Conservation (phyloP, 2,888 invertebrate genomes). For the Dryocosmus kuriphilus region DNA sequence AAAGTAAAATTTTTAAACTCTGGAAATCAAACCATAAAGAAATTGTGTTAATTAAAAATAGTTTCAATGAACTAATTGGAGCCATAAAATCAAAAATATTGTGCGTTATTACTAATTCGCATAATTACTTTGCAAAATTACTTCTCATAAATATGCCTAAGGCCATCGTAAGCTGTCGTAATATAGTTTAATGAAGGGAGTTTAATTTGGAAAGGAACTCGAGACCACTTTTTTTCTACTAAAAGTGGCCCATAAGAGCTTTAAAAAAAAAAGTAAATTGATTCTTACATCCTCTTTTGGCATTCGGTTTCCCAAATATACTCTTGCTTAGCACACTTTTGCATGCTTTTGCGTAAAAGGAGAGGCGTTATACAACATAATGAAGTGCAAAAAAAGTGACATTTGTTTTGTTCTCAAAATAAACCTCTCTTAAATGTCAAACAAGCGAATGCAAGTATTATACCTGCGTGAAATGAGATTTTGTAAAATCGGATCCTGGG, state of each 20-base stretch:
- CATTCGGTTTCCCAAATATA: constrained; percentile 16
- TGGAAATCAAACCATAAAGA: not conserved
- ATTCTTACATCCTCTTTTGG: constrained; percentile 12
- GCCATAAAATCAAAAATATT: not conserved
- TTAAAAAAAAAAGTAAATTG: constrained; percentile 12
- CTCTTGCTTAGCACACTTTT: not conserved
- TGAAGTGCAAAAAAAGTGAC: constrained; percentile 5
- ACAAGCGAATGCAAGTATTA: not conserved
- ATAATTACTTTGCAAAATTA: constrained; percentile 3
- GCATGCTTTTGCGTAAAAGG: not conserved
- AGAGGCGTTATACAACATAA: not conserved
- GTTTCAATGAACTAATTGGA: not conserved
- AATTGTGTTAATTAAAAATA: not conserved
- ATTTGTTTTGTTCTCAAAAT: constrained; percentile 26
- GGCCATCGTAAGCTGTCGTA: constrained; percentile 10
- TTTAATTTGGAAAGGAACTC: constrained; percentile 22
- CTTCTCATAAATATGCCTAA: constrained; percentile 2
- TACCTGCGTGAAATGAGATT: constrained; percentile 40
- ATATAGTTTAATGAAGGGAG: constrained; percentile 15
- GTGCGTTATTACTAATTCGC: not conserved
- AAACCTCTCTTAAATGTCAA: not conserved
- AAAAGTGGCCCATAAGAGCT: not conserved
- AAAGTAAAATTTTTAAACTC: not conserved
- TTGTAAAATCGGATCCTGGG: constrained; percentile 36
- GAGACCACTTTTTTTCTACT: constrained; percentile 2